Conservation (phyloP, 2,888 invertebrate genomes). For the Branchellion lobata region DNA sequence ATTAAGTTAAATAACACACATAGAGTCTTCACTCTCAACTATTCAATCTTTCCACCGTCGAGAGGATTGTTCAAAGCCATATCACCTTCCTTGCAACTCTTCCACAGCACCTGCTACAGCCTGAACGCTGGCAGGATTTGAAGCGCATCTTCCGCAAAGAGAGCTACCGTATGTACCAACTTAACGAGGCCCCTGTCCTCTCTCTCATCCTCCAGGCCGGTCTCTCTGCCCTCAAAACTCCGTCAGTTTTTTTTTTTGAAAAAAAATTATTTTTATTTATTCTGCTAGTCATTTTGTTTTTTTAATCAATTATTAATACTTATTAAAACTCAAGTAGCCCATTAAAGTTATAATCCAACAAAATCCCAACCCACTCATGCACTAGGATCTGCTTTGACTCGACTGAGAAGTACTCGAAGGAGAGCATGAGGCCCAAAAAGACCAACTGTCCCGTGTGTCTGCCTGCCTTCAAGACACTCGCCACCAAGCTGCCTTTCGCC, state of each 20-base stretch:
- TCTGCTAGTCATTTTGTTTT: not conserved
- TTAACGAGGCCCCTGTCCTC: slow-evolving; percentile 85
- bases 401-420: too few relatives aligned
- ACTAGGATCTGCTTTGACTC: not conserved
- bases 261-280: not conserved
- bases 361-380: not conserved
- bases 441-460: slow-evolving; percentile 90
- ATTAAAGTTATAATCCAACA: not conserved
- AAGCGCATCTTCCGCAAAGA: slow-evolving; percentile 88
- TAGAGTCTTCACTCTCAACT: too few relatives aligned
- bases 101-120: slow-evolving; percentile 66
- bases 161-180: slow-evolving; percentile 89
- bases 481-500: slow-evolving; percentile 79
- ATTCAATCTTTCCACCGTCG: too few relatives aligned
- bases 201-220: slow-evolving; percentile 89
- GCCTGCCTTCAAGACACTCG: slow-evolving; percentile 81
- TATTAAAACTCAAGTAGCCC: not conserved
- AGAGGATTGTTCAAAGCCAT: too few relatives aligned
- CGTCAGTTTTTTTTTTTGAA: slow-evolving; percentile 60
- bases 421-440: slow-evolving; percentile 64
- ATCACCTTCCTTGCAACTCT: too few relatives aligned
- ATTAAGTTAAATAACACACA: too few relatives aligned
- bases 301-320: not conserved
- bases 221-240: slow-evolving; percentile 89
- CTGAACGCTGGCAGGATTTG: slow-evolving; percentile 79